Base-by-base conservation (phyloP, 2,888 invertebrate species). In the Drosophila heteroneura region DNA sequence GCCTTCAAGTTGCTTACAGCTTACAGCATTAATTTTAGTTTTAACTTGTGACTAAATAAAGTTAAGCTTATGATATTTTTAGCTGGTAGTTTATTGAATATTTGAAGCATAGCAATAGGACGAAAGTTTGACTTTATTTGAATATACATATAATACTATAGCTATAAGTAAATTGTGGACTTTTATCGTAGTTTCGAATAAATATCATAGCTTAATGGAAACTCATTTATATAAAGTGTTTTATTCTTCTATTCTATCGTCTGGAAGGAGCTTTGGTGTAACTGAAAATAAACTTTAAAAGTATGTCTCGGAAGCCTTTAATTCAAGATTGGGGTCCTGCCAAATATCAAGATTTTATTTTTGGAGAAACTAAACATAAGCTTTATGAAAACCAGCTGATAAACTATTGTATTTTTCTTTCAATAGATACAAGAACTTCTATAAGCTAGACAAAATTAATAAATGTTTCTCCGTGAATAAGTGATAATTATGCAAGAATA, bases 111-210 rank as follows among this genome's bases (percentile, higher is more conserved):
- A 82, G 65, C 51, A 26, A 28, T 80, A 87, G 71, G 52, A 35
- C 71, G 62, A 90, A 85, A 86, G 85, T 86, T 88, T 88, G 74
- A 86, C 85, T 86, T 86, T 89, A 72, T 54, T 60, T 70, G 49
- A 72, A 82, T 80, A 81, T 69, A 49, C 62, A 37, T 33, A 44
- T 41, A 54, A 67, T 49, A 62, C 58, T 59, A 49, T 60, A 72
- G 63, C 9, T 32, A 7, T 81, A 77, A 75, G 69, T 72, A 58
- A 75, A 69, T 75, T 89, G 90, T 82, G 85, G 82, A 85, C 85
- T 85, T 70, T 74, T 79, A 65, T 81, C 58, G 65, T 77, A 87
- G 57, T 68, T 73, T 90, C 76, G 76, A 85, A 90, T 90, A 82
- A 90, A 90, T 81, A 76, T 90, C 69, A 73, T 83, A 83, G 79